A percentile compares a stretch with the other conserved stretches of the same genome.
Evolutionary conservation across 2,113 vertebrate genomes (phyloP).

Genomic region (chimpanzee (Pan troglodytes)): NHGRI_mPanTro3-v2.1_pri NC_072420.2:27399001-27399500

Average conservation of each 20-base stretch:
- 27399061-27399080: background rate
- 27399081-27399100: background rate
- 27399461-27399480: background rate
- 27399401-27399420: background rate
- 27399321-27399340: background rate
- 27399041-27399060: conserved; percentile 42
- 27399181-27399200: background rate
- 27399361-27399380: background rate
- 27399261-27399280: background rate
- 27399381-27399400: background rate
- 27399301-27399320: background rate
- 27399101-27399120: conserved; percentile 11
- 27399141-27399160: background rate
- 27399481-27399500: background rate
- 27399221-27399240: conserved; percentile 36
- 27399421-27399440: background rate
- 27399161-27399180: background rate
- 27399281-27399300: background rate
- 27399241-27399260: background rate
- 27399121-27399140: background rate
- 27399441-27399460: background rate
- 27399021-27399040: background rate
- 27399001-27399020: background rate
- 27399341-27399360: background rate
- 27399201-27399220: conserved; percentile 31